Percentiles rank a stretch among this genome's conserved stretches.
Evolutionary conservation across 2,113 vertebrate species (phyloP).

Genomic region (Thamnaconus septentrionalis): DNA sequence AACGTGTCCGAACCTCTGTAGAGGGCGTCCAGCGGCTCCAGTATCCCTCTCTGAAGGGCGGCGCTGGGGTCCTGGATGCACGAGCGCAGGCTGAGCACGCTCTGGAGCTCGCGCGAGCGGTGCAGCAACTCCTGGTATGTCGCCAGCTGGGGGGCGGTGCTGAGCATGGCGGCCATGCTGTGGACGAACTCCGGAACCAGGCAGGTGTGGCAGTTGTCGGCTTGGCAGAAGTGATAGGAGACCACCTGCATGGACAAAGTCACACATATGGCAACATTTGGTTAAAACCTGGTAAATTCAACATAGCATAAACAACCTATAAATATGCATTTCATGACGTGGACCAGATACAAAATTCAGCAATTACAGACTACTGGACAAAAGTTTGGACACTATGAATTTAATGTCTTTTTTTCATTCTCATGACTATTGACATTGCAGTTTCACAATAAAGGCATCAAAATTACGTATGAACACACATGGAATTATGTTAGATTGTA

Average conservation of each 20-base stretch:
- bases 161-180: conserved; percentile 93
- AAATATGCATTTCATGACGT: too few relatives aligned
- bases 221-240: conserved; percentile 97
- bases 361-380: too few relatives aligned
- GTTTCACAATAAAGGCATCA: too few relatives aligned
- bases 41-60: conserved; percentile 88
- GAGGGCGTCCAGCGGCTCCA: conserved; percentile 89
- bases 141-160: conserved; percentile 86
- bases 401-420: too few relatives aligned
- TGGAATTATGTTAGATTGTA: too few relatives aligned
- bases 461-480: too few relatives aligned
- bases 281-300: too few relatives aligned
- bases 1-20: conserved; percentile 81
- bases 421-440: too few relatives aligned
- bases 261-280: too few relatives aligned
- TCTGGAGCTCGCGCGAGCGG: conserved; percentile 90
- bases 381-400: too few relatives aligned
- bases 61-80: conserved; percentile 93
- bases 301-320: too few relatives aligned
- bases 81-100: conserved; percentile 90
- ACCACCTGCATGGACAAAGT: conserved; percentile 81
- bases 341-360: too few relatives aligned
- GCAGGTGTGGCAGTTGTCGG: conserved; percentile 97
- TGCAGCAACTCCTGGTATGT: conserved; percentile 91
- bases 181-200: conserved; percentile 96